Evolutionary conservation across 2,888 invertebrate genomes (phyloP).

Genomic region (Aphodius granarius): DNA sequence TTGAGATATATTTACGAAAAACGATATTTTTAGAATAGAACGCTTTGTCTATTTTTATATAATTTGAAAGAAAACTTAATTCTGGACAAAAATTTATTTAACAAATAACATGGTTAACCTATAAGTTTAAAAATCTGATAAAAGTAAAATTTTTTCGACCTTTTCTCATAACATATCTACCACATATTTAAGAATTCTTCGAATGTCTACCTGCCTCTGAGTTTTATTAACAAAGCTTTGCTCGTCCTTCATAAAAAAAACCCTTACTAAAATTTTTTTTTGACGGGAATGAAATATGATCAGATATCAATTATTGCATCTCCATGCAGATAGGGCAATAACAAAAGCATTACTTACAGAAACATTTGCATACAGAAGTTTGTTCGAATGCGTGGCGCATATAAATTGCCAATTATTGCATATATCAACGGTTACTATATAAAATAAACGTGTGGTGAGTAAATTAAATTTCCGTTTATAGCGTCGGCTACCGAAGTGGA

Average conservation of each 20-base stretch:
- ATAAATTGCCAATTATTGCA: constrained; percentile 46
- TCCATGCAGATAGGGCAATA: constrained; percentile 21
- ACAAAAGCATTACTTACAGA: constrained; percentile 28
- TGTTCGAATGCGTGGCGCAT: constrained; percentile 38
- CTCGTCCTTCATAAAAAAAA: neutral
- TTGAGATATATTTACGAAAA: too few relatives aligned
- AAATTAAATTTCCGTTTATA: constrained; percentile 47
- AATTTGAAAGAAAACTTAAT: too few relatives aligned
- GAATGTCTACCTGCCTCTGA: neutral
- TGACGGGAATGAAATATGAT: neutral
- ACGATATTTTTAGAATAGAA: too few relatives aligned
- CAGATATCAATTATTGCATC: neutral
- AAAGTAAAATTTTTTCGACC: too few relatives aligned
- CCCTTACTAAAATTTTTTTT: neutral
- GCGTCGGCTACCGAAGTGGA: constrained; percentile 42
- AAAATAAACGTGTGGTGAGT: constrained; percentile 45
- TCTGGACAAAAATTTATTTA: too few relatives aligned
- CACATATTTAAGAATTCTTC: neutral
- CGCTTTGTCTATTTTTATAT: too few relatives aligned
- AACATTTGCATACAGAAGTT: constrained; percentile 43
- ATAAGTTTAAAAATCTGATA: too few relatives aligned
- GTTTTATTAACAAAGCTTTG: neutral
- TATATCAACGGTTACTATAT: constrained; percentile 43
- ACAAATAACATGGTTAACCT: too few relatives aligned
- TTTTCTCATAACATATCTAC: too few relatives aligned